A percentile compares a stretch with the other conserved stretches of the same genome.
Evolutionary conservation across 2,888 invertebrate species (phyloP).

Genomic region (Aphodius sticticus): DNA sequence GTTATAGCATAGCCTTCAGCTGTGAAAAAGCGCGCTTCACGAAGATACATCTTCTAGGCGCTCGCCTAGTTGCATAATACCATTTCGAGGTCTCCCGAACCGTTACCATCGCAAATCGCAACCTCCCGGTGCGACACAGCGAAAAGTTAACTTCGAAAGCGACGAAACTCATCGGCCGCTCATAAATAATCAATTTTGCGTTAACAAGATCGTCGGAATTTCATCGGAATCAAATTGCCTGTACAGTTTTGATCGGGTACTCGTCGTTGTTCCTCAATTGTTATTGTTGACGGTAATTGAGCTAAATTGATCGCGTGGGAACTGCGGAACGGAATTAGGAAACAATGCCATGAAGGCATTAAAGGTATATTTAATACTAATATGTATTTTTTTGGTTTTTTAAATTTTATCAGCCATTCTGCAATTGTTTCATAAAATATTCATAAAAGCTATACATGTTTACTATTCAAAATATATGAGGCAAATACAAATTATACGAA

Average conservation of each 20-base stretch:
- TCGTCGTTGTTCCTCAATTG: neutral
- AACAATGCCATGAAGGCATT: neutral
- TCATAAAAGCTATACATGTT: no score
- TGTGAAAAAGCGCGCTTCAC: neutral
- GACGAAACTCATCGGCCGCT: neutral
- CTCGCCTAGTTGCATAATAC: neutral
- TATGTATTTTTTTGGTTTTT: no score
- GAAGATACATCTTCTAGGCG: neutral
- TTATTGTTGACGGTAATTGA: neutral
- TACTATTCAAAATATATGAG: no score
- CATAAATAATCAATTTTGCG: neutral
- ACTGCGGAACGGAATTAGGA: neutral
- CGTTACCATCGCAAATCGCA: neutral
- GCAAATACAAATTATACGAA: no score
- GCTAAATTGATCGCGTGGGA: neutral
- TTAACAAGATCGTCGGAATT: slow-evolving; percentile 4
- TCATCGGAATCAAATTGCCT: slow-evolving; percentile 4
- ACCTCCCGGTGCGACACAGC: neutral
- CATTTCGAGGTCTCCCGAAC: neutral
- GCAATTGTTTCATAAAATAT: no score
- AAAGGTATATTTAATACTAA: neutral
- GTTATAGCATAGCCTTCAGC: neutral
- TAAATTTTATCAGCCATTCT: no score
- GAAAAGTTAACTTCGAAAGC: neutral
- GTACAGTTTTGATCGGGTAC: neutral